Conservation (phyloP, 2,113 vertebrate genomes). For the Mesocricetus auratus region DNA sequence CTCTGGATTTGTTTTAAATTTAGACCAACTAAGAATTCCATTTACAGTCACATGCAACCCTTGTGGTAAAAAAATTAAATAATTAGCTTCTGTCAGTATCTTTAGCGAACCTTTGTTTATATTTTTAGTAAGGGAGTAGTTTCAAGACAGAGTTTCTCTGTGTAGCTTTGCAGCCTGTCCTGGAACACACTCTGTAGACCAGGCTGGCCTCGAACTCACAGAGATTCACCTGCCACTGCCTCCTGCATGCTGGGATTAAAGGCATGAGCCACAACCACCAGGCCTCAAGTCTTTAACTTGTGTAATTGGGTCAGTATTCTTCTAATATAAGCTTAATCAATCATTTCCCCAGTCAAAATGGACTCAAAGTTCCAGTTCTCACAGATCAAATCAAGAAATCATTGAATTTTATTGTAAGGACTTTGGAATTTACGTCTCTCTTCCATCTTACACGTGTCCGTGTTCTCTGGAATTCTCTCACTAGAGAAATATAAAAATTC, state of each 20-base stretch:
- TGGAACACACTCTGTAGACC: too few species aligned
- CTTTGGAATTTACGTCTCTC: not conserved
- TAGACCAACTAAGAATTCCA: too few species aligned
- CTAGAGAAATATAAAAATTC: not conserved
- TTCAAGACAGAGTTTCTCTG: too few species aligned
- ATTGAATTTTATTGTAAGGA: not conserved
- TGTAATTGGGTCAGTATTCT: not conserved
- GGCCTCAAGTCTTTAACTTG: not conserved
- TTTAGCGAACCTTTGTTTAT: not conserved
- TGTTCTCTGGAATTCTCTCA: not conserved
- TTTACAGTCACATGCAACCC: not conserved
- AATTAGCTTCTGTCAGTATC: not conserved
- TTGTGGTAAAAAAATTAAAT: slow-evolving; percentile 10
- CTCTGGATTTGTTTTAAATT: too few species aligned
- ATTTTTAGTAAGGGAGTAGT: too few species aligned
- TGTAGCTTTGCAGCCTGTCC: too few species aligned
- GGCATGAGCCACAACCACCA: too few species aligned
- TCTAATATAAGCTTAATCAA: not conserved
- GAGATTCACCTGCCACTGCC: too few species aligned
- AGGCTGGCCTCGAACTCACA: too few species aligned
- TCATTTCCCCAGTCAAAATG: not conserved
- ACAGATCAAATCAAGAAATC: slow-evolving; percentile 11
- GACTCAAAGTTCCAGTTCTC: not conserved
- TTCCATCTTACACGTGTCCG: not conserved
- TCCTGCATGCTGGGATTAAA: too few species aligned